These are phyloP conservation scores for Chydorus sphaericus DNA, from an alignment of 2,888 invertebrate species.

Conservation along the genomic window DNA sequence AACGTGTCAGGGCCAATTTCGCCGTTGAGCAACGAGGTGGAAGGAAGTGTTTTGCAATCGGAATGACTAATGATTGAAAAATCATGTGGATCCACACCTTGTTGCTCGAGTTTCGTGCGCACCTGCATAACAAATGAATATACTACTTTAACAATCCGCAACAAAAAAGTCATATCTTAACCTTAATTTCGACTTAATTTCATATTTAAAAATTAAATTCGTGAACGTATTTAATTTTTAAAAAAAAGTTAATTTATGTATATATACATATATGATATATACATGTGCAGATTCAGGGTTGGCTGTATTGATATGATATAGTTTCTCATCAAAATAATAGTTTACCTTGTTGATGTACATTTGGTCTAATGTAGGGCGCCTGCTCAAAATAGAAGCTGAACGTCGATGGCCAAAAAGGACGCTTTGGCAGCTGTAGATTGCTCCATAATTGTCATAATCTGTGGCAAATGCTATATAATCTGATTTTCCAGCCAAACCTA, in stretches of 20 bases:
- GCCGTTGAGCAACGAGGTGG: constrained; percentile 43
- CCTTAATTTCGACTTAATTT: too few species aligned
- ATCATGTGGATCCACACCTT: constrained; percentile 59
- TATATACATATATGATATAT: too few species aligned
- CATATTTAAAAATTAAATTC: too few species aligned
- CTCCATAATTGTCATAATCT: constrained; percentile 58
- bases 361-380: constrained; percentile 53
- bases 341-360: constrained; percentile 43
- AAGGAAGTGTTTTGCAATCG: constrained; percentile 39
- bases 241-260: too few species aligned
- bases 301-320: too few species aligned
- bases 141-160: constrained; percentile 24
- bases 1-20: constrained; percentile 62
- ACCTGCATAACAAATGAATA: constrained; percentile 45
- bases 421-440: constrained; percentile 63
- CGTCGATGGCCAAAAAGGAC: constrained; percentile 56
- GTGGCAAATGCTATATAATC: constrained; percentile 57
- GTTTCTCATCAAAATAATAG: not conserved
- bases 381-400: constrained; percentile 65
- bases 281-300: too few species aligned
- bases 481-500: constrained; percentile 58
- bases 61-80: constrained; percentile 55
- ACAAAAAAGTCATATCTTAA: not conserved
- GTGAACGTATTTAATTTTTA: too few species aligned
- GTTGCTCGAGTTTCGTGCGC: constrained; percentile 43